Base-by-base conservation (phyloP, 1,140 invertebrate genomes). In the Drosophila rhopaloa region DNA sequence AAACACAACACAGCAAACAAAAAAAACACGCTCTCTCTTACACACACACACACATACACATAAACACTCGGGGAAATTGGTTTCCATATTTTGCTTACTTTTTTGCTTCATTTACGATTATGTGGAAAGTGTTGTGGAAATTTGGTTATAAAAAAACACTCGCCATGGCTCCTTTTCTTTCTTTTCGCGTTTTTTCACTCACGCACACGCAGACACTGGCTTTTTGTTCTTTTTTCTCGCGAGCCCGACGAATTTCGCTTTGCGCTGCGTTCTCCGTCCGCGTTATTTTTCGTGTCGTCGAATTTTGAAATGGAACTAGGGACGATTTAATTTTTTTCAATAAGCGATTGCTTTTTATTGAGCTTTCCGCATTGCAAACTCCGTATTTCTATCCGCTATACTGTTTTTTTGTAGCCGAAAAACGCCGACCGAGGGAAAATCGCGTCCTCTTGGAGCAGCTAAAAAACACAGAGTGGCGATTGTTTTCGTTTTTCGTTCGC, bases 81-180 rank as follows among this genome's bases (percentile, higher is more conserved):
- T 35, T 60, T 44, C 41, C 24, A 51, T 19, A 51, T 32, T 46
- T 54, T 19, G 71, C 81, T 85, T 58, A 81, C 81, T 59, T 84
- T 76, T 77, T 65, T 29, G 59, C 47, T 76, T 75, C 41, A 63
- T 73, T 73, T 32, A 54, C 48, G 41, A 41, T 54, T 47, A 47
- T 32, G 48, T 48, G 48, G 55, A 59, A 59, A 66, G 48, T 54
- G 53, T 70, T 55, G 43, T 37, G 46, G 46, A 70, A 43, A 66
- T 43, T 74, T 59, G 56, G 78, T 77, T 68, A 77, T 57, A 68
- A 48, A 78, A 78, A 74, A 65, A 81, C 81, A 74, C 74, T 81
- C 73, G 81, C 81, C 81, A 85, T 84, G 65, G 58, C 70, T 68
- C 54, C 68, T 43, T 66, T 56, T 66, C 44, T 24, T 46, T 54